phyloP scores from a whole-genome alignment of 2,888 invertebrate species.

The Prosapia bicincta region DNA sequence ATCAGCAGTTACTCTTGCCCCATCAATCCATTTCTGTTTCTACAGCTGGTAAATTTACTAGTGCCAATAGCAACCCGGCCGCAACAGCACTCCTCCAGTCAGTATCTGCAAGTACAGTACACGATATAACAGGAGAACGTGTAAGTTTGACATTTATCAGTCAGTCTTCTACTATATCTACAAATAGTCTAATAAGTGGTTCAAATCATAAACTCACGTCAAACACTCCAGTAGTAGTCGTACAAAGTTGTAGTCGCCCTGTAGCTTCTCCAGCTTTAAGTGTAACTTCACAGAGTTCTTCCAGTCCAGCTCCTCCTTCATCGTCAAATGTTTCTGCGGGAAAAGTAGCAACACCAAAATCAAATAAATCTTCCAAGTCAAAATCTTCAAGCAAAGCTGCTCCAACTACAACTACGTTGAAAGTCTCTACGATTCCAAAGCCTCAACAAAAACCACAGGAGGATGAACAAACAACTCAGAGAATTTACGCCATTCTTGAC shows the following conservation, averaged over 20 bases:
- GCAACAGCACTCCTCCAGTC: conserved; percentile 34
- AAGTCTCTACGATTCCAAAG: conserved; percentile 63
- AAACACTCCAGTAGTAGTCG: conserved; percentile 52
- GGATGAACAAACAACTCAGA: conserved; percentile 75
- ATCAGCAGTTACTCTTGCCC: conserved; percentile 33
- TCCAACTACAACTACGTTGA: conserved; percentile 50
- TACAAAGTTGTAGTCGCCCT: conserved; percentile 50
- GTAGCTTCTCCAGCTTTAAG: conserved; percentile 55
- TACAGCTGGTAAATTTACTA: conserved; percentile 32
- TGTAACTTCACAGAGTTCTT: conserved; percentile 56
- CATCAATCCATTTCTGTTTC: conserved; percentile 32
- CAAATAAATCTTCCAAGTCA: conserved; percentile 37
- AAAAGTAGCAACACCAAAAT: conserved; percentile 35
- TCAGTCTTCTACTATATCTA: conserved; percentile 28
- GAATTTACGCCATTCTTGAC: conserved; percentile 73
- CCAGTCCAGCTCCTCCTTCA: conserved; percentile 56
- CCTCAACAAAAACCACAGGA: conserved; percentile 72
- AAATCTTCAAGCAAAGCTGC: conserved; percentile 50
- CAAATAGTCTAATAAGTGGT: conserved; percentile 27
- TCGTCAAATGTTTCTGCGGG: conserved; percentile 43
- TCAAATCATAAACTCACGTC: conserved; percentile 42
- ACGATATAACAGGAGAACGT: conserved; percentile 35
- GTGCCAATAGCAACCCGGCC: conserved; percentile 28
- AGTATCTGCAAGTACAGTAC: conserved; percentile 33
- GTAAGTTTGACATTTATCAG: conserved; percentile 36